Base-by-base conservation (phyloP, 1,140 invertebrate species). In the Hyles euphorbiae region DNA sequence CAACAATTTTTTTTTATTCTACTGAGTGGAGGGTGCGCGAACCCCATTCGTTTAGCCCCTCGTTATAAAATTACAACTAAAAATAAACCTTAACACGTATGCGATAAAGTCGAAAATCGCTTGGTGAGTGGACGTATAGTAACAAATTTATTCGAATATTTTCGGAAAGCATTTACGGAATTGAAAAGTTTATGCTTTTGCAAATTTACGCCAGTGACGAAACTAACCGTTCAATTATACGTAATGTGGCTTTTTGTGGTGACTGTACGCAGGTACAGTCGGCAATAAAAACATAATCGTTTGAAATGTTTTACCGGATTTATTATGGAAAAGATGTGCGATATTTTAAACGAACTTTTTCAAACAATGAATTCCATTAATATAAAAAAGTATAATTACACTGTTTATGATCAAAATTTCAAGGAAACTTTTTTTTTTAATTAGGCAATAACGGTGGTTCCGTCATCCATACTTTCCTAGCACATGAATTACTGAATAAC, bases 131-230 rank as follows among this genome's bases (percentile, higher is more conserved):
- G 12, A 43, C 10, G 22, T 47, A 47, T 48, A 66, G 61, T 71
- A 68, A 71, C 56, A 22, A 22, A 22, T 63, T 62, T 67, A 56
- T 4, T 33, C 58, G 58, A 67, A 74, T 40, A 40, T 67, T 77
- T 77, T 70, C 62, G 65, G 62, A 60, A 52, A 65, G 71, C 73
- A 74, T 80, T 78, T 74, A 67, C 62, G 59, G 70, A 74, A 75
- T 74, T 75, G 74, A 72, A 75, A 70, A 69, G 47, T 73, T 67
- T 71, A 62, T 63, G 59, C 54, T 10, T 54, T 22, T 45, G 52
- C 55, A 46, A 68, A 68, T 62, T 54, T 63, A 53, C 52, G 58
- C 54, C 36, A 10, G n/a, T n/a, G 7, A 5, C 12, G 5, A 22
- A 48, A 48, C 10, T 48, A 48, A 48, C 5, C n/a, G n/a, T 48